phyloP scores from a whole-genome alignment of 2,888 invertebrate species.

The Drosophila trichaetosa region DNA sequence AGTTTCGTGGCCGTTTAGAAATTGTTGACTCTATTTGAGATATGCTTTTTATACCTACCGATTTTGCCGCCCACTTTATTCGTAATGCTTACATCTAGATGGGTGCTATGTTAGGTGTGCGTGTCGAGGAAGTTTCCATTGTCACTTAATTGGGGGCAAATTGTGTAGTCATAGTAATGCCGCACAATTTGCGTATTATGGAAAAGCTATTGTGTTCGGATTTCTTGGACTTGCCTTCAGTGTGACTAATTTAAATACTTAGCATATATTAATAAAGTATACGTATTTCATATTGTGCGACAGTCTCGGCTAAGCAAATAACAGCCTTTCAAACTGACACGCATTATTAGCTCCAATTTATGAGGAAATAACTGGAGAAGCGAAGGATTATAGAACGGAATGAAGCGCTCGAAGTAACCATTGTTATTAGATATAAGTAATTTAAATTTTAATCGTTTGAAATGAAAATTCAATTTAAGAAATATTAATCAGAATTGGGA shows the following conservation, averaged over 20 bases:
- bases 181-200: constrained; percentile 36
- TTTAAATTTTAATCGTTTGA: not conserved
- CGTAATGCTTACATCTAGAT: not conserved
- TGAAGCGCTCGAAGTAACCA: too few species aligned
- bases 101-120: constrained; percentile 29
- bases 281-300: constrained; percentile 10
- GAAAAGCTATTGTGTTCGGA: constrained; percentile 44
- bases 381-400: not conserved
- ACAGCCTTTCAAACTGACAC: constrained; percentile 5
- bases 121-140: constrained; percentile 59
- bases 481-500: not conserved
- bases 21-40: constrained; percentile 33
- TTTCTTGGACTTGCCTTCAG: constrained; percentile 30
- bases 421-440: not conserved
- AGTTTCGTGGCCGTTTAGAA: constrained; percentile 22
- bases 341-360: constrained; percentile 14
- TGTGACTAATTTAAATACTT: constrained; percentile 3
- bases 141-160: constrained; percentile 68
- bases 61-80: constrained; percentile 22
- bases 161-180: constrained; percentile 24
- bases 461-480: not conserved
- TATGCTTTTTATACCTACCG: constrained; percentile 5
- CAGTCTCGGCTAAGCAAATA: constrained; percentile 22
- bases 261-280: not conserved
- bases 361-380: not conserved